Conservation (phyloP, 2,797 vertebrate species). For the Gymnocypris eckloni region DNA sequence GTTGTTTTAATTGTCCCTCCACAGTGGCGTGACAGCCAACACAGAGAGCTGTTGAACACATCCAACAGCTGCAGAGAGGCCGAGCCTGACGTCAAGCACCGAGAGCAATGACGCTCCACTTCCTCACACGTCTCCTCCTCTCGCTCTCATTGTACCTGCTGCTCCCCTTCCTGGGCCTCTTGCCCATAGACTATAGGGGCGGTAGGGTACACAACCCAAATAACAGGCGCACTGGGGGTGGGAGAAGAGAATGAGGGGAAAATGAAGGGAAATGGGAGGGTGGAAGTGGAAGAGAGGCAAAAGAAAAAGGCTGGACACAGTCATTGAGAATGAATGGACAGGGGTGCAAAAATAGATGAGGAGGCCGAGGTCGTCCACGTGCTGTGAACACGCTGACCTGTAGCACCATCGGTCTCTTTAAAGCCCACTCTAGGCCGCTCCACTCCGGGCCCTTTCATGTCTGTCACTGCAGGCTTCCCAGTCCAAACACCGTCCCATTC, state of each 20-base stretch:
- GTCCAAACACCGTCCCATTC: constrained; percentile 77
- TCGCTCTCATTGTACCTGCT: constrained; percentile 64
- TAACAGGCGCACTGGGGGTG: constrained; percentile 67
- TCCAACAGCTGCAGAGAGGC: constrained; percentile 90
- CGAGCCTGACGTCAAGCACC: constrained; percentile 77
- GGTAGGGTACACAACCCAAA: constrained; percentile 56
- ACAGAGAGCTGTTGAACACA: constrained; percentile 68
- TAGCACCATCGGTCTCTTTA: constrained; percentile 59
- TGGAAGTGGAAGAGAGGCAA: constrained; percentile 5
- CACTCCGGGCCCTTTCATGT: constrained; percentile 76
- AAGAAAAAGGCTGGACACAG: constrained; percentile 5
- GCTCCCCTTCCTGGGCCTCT: constrained; percentile 72
- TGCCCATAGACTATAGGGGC: constrained; percentile 58
- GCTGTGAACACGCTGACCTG: constrained; percentile 49
- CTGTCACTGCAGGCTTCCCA: constrained; percentile 72
- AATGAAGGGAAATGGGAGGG: constrained; percentile 31
- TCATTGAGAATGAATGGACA: constrained; percentile 33
- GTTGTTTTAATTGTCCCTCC: constrained; percentile 47
- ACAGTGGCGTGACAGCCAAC: constrained; percentile 51
- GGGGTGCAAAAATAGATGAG: constrained; percentile 27
- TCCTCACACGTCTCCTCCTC: constrained; percentile 74
- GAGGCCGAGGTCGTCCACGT: constrained; percentile 44
- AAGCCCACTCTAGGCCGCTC: constrained; percentile 60
- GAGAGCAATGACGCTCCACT: constrained; percentile 79
- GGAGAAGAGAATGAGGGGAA: neutral